phyloP scores from a whole-genome alignment of 2,113 vertebrate species.

The Leucopsar rothschildi region DNA sequence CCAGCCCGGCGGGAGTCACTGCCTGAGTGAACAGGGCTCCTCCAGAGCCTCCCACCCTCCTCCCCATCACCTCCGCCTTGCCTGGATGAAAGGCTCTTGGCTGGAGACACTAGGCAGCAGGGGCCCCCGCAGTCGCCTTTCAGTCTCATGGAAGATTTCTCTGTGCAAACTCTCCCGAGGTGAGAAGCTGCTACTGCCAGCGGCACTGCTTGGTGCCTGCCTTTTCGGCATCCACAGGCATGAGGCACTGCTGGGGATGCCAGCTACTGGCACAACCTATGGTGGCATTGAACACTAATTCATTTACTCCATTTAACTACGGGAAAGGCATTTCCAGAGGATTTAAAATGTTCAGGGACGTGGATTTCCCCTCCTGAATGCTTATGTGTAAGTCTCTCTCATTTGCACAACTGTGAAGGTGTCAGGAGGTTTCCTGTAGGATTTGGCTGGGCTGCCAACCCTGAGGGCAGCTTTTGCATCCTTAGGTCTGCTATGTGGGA shows the following conservation, averaged over 20 bases:
- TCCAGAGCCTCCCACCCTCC: background rate
- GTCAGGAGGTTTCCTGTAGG: background rate
- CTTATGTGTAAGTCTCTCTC: background rate
- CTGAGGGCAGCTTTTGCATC: background rate
- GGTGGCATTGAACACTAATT: background rate
- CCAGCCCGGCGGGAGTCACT: rapidly evolving
- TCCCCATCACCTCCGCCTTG: rapidly evolving
- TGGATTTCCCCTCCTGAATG: background rate
- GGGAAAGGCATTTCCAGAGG: background rate
- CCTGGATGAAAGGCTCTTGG: background rate
- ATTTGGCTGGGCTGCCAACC: background rate
- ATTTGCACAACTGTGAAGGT: background rate
- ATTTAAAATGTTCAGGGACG: background rate
- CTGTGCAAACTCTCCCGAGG: background rate
- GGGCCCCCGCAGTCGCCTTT: rapidly evolving
- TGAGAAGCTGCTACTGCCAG: background rate
- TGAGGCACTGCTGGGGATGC: rapidly evolving
- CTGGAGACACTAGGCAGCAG: background rate
- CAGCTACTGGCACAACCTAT: background rate
- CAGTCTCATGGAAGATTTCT: background rate
- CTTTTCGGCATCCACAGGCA: rapidly evolving
- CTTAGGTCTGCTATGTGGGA: background rate
- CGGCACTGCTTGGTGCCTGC: background rate
- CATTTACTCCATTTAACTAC: background rate
- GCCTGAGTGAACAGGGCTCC: rapidly evolving